These are phyloP conservation scores for Steromphala cineraria DNA, from an alignment of 2,888 invertebrate genomes.

Conservation along the genomic window DNA sequence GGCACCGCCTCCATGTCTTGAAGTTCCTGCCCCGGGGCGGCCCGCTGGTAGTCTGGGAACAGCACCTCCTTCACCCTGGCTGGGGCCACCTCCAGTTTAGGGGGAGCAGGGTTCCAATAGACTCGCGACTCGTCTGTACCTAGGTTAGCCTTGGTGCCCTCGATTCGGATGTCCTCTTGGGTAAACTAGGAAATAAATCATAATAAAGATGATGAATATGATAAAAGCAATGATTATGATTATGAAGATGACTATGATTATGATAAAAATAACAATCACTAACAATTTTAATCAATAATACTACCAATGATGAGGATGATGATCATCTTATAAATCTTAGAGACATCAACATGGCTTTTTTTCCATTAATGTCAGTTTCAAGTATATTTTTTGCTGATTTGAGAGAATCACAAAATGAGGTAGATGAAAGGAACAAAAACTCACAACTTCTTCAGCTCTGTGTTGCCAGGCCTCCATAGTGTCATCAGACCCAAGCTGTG, in stretches of 20 bases:
- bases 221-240: no score
- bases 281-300: no score
- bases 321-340: neutral
- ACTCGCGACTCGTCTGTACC: conserved; percentile 66
- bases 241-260: no score
- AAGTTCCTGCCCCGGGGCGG: conserved; percentile 29
- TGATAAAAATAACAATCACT: no score
- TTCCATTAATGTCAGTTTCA: no score
- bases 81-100: conserved; percentile 71
- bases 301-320: no score
- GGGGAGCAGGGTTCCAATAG: conserved; percentile 74
- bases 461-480: conserved; percentile 63
- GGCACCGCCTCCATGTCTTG: neutral
- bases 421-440: neutral
- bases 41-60: conserved; percentile 66
- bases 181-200: no score
- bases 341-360: no score
- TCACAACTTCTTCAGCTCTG: conserved; percentile 65
- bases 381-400: no score
- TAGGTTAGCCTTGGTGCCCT: conserved; percentile 55
- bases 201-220: neutral
- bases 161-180: conserved; percentile 45
- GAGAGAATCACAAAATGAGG: no score
- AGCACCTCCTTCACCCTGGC: conserved; percentile 66
- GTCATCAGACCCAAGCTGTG: conserved; percentile 35